Percentiles rank a stretch among this genome's conserved stretches.
These are phyloP conservation scores for Reticulitermes lucifugus DNA, from an alignment of 2,888 invertebrate species.

Conservation along the genomic window DNA sequence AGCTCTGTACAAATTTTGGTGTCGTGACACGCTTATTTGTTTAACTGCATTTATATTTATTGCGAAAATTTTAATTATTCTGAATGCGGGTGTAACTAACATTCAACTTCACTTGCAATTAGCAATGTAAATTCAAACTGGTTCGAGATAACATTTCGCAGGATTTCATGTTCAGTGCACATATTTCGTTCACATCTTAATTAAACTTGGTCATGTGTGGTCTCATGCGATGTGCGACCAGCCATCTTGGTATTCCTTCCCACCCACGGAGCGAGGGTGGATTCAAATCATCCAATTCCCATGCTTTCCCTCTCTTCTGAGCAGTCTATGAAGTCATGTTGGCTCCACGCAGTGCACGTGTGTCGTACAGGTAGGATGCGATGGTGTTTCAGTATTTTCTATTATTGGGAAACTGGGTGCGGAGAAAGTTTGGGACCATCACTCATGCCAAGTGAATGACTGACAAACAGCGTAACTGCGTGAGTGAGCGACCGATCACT, in stretches of 20 bases:
- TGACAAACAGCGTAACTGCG: too few species aligned
- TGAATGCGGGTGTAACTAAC: too few species aligned
- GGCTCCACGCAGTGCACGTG: background rate
- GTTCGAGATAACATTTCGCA: background rate
- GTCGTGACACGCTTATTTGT: too few species aligned
- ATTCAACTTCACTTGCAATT: too few species aligned
- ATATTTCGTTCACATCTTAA: constrained; percentile 19
- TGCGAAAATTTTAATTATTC: too few species aligned
- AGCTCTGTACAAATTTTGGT: too few species aligned
- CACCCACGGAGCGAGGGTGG: constrained; percentile 30
- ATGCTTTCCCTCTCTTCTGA: background rate
- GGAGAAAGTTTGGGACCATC: background rate
- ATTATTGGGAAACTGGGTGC: background rate
- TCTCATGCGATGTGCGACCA: constrained; percentile 8
- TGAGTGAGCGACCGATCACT: too few species aligned
- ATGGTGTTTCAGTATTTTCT: background rate
- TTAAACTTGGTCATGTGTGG: constrained; percentile 12
- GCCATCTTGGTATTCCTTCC: constrained; percentile 5
- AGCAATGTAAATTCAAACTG: background rate
- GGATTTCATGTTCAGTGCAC: background rate
- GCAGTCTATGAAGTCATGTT: background rate
- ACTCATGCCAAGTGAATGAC: background rate
- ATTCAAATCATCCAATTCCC: constrained; percentile 42
- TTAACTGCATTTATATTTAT: too few species aligned
- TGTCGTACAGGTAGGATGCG: background rate